Base-by-base conservation (phyloP, 2,113 vertebrate species). In the Oreochromis aureus region DNA sequence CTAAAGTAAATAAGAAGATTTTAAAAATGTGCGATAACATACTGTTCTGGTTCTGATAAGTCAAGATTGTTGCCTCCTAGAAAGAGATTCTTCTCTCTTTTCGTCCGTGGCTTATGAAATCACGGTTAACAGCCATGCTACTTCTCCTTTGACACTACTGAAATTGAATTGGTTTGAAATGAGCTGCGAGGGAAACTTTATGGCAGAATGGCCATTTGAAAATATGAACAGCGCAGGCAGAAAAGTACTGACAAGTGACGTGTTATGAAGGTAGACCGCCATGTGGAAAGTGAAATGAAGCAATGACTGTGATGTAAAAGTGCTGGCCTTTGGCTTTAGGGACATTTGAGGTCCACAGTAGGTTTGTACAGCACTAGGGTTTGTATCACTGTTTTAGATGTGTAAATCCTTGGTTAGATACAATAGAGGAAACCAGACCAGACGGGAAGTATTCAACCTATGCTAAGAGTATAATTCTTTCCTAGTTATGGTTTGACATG, bases 151-250 rank as follows among this genome's bases (percentile, higher is more conserved):
- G 85, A 80, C 63, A 66, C 44, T 1, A 3, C 69, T 53, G 55
- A 56, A 80, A 89, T 82, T 63, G 44, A 86, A 86, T 16, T 39
- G 84, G 59, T 88, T 87, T 73, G 30, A 81, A 89, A 88, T 78
- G 56, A 91, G 81, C 22, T 51, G 73, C 10, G 10, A 71, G 79
- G 46, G 39, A 48, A 78, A 78, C 46, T 81, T 41, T 10, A 58
- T 48, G 66, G 54, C 78, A 53, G 86, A 63, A 54, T 44, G 34
- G 61, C 58, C 44, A 36, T 86, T 81, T 69, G 66, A 44, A 69
- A 83, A 91, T 83, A 41, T 80, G 63, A 78, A 22, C 63, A 19
- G 30, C 2, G 2, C 51, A 78, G 55, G 58, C 7, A 78, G 30
- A 32, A 69, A 59, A 85, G n/a, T 69, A 81, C 24, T n/a, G 24